Evolutionary conservation across 2,888 invertebrate species (phyloP).

Genomic region (Anticlea derivata): DNA sequence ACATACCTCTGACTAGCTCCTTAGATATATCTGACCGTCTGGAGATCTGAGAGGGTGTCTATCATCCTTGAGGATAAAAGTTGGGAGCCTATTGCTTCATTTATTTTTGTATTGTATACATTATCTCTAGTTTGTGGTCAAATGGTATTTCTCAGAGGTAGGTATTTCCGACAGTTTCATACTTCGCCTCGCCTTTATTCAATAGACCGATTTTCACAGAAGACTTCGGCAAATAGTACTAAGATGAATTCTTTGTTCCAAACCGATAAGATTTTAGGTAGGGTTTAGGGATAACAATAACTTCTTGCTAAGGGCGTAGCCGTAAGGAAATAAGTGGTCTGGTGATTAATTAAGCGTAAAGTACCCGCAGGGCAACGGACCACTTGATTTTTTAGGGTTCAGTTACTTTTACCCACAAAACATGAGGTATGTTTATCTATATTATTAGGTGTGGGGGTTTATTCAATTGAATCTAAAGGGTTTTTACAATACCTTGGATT

Average conservation of each 20-base stretch:
- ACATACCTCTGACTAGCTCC: too few species aligned
- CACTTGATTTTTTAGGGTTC: slow-evolving; percentile 22
- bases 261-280: slow-evolving; percentile 26
- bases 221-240: slow-evolving; percentile 12
- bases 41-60: too few species aligned
- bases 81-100: too few species aligned
- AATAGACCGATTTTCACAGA: slow-evolving; percentile 23
- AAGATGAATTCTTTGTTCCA: slow-evolving; percentile 27
- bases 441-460: background rate
- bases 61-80: too few species aligned
- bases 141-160: background rate
- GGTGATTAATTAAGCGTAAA: slow-evolving; percentile 31
- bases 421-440: background rate
- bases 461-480: background rate
- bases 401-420: slow-evolving; percentile 11
- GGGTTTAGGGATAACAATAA: slow-evolving; percentile 30
- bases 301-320: slow-evolving; percentile 18
- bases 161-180: slow-evolving; percentile 15
- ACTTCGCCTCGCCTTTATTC: slow-evolving; percentile 12
- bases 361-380: slow-evolving; percentile 25
- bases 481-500: slow-evolving; percentile 9
- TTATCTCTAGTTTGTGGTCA: background rate
- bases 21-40: too few species aligned
- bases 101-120: too few species aligned
- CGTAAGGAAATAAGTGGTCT: slow-evolving; percentile 28